Evolutionary conservation across 2,797 vertebrate genomes (phyloP), one percentile per base, ranked within the genome.

Genomic region (Amniataba percoides): DNA sequence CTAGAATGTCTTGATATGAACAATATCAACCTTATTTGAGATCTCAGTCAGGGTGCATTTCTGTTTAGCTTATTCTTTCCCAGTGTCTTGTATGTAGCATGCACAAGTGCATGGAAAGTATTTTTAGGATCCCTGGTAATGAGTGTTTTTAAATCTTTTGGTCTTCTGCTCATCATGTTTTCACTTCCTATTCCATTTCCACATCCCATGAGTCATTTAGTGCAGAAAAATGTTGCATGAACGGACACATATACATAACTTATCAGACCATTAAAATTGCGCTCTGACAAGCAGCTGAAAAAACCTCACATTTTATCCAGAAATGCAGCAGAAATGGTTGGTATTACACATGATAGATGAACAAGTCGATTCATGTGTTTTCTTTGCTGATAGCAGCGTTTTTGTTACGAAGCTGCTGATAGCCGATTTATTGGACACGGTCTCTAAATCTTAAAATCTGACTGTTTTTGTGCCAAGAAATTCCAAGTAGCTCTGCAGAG

Each of bases 381-480:
- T 74, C 74, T 70, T 80, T 73, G 53, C 74, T 34, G 79, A 84
- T 73, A 36, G 4, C 18, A 7, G 42, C 27, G 7, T 60, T 67
- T 78, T 75, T 53, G 4, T 57, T 53, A 52, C 12, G 21, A 75
- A 72, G 61, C 71, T 64, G 69, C 55, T 64, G 74, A 88, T 61
- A 58, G 73, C 9, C 19, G 45, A 58, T 75, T 84, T 81, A 80
- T 83, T 82, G 71, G 49, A 59, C 55, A 15, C 62, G 55, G 45
- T 60, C 43, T 74, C 81, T 79, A 82, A 82, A 69, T 84, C 66
- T 84, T 79, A 59, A 74, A 81, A 81, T 85, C 77, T 67, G 73
- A 77, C 69, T 78, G 7, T 82, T 84, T 82, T 51, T 71, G 48
- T 74, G 86, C 82, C 80, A 89, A 84, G 84, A 80, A 90, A 90